These are phyloP conservation scores for Oscheius sp. DNA, from an alignment of 2,888 invertebrate species.

Conservation along the genomic window DNA sequence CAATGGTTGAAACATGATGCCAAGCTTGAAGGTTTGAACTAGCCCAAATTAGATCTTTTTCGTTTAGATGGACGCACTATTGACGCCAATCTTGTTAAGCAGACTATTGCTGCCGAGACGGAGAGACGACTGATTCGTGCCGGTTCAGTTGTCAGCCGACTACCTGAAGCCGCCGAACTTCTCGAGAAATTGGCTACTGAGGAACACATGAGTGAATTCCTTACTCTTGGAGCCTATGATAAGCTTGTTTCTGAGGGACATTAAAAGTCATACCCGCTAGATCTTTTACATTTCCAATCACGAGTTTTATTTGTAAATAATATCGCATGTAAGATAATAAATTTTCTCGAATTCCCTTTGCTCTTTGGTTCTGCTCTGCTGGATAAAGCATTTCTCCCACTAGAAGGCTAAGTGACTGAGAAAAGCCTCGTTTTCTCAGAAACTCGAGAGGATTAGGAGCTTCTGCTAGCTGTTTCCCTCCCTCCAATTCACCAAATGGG, in stretches of 20 bases:
- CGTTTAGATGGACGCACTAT: constrained; percentile 64
- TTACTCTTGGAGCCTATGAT: constrained; percentile 73
- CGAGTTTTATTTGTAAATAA: constrained; percentile 25
- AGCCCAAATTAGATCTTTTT: neutral
- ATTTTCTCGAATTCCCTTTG: too few relatives aligned
- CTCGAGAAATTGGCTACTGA: constrained; percentile 77
- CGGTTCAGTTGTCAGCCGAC: constrained; percentile 63
- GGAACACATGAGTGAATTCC: constrained; percentile 77
- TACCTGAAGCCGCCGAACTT: constrained; percentile 73
- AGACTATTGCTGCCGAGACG: constrained; percentile 68
- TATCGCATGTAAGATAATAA: too few relatives aligned
- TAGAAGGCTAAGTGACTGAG: too few relatives aligned
- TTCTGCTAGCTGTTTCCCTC: too few relatives aligned
- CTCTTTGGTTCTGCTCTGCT: too few relatives aligned
- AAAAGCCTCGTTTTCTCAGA: too few relatives aligned
- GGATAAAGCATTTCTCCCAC: too few relatives aligned
- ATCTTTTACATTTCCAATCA: constrained; percentile 13
- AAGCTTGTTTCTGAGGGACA: constrained; percentile 69
- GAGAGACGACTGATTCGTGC: constrained; percentile 61
- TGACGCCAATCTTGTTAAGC: constrained; percentile 70
- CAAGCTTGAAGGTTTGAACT: constrained; percentile 69
- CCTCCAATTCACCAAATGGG: too few relatives aligned
- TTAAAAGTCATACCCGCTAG: constrained; percentile 31
- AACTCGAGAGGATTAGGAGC: too few relatives aligned
- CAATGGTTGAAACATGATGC: constrained; percentile 80